Base-by-base conservation (phyloP, 2,113 vertebrate genomes). In the Cyprinodon brontotheroides region DNA sequence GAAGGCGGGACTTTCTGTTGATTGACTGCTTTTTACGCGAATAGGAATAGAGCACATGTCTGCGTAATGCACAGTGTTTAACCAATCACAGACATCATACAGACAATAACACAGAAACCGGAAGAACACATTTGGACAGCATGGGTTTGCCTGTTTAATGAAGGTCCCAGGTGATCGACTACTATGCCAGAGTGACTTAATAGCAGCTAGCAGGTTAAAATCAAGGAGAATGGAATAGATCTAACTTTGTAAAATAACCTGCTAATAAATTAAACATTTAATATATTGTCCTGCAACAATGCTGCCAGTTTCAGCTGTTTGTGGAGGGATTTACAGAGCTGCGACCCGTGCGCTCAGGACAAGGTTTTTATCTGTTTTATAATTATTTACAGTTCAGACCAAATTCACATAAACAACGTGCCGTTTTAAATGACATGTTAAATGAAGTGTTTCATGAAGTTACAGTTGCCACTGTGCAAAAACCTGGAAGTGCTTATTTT, bases 301-400 rank as follows among this genome's bases (percentile, higher is more conserved):
- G 84, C 13, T 86, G 57, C 43, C 74, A 3, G 39, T 84, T 45
- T 10, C 48, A 2, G 66, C 65, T 13, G 2, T 82, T 9, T 74
- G 22, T 72, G 59, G 59, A 15, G 81, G 80, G 41, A 48, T 87
- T 22, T 61, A 85, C 78, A 91, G 79, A 87, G 45, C 79, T 82
- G 80, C 81, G 41, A 75, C 67, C 57, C 74, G 47, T 59, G 43
- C 65, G 14, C 62, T 86, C 0, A 45, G 22, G 29, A 86, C 29
- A 65, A 92, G 90, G 92, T 93, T 78, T 10, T 68, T 4, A 1
- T 14, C 2, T 38, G 29, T 61, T 37, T 53, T 36, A 61, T 36
- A 14, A 4, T 39, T 11, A 62, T 15, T 15, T 62, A 36, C 11
- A 38, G 17, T 7, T 15, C 50, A 57, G 20, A 17, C 61, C 38